phyloP scores from a whole-genome alignment of 2,888 invertebrate genomes.

The Aquatica leii region DNA sequence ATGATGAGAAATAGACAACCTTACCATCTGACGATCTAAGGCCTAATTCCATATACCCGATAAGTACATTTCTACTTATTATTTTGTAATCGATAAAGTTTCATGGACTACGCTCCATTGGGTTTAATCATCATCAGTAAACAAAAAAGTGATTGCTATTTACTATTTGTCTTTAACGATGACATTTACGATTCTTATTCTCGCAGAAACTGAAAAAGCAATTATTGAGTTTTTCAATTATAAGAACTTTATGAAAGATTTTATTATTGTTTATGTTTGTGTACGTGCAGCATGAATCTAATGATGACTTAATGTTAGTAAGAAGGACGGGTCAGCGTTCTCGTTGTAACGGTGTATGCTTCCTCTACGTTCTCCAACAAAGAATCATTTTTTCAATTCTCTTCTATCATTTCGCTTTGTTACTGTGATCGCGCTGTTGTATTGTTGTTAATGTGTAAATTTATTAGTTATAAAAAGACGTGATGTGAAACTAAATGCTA shows the following conservation, averaged over 20 bases:
- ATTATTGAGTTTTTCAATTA: not conserved
- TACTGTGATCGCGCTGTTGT: conserved; percentile 13
- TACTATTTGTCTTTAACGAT: too few species aligned
- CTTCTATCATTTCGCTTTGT: conserved; percentile 16
- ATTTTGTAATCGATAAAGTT: too few species aligned
- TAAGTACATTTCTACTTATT: too few species aligned
- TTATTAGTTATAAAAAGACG: not conserved
- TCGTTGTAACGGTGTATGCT: conserved; percentile 49
- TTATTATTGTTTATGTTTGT: conserved; percentile 21
- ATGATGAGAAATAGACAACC: too few species aligned
- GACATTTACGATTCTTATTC: not conserved
- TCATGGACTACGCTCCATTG: too few species aligned
- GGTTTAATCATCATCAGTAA: too few species aligned
- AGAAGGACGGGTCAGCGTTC: conserved; percentile 52
- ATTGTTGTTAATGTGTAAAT: not conserved
- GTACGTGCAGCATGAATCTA: conserved; percentile 21
- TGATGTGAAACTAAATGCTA: too few species aligned
- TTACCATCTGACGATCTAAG: too few species aligned
- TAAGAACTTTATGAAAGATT: not conserved
- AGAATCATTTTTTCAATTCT: conserved; percentile 24
- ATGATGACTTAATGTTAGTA: conserved; percentile 16
- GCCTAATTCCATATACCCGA: too few species aligned
- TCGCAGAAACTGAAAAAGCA: not conserved
- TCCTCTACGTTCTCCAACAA: conserved; percentile 30
- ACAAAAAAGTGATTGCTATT: too few species aligned